Percentiles rank a stretch among this genome's conserved stretches.
These are phyloP conservation scores for Lampris megalopsis DNA, from an alignment of 2,113 vertebrate genomes.

Conservation along the genomic window DNA sequence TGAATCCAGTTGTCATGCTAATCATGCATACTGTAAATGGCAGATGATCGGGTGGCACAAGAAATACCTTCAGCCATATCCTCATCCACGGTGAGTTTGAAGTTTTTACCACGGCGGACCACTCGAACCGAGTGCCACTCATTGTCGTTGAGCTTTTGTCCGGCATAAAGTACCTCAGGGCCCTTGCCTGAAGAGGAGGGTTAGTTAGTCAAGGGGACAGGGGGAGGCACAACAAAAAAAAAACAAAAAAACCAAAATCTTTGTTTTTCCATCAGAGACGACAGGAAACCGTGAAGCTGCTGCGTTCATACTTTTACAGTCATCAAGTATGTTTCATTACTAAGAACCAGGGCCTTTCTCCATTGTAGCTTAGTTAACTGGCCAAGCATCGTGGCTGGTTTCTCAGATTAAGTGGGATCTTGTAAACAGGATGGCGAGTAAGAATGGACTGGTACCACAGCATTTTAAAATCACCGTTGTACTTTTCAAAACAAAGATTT, in stretches of 20 bases:
- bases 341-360: too few species aligned
- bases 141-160: slow-evolving; percentile 97
- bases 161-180: slow-evolving; percentile 95
- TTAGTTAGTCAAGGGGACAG: slow-evolving; percentile 68
- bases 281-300: too few species aligned
- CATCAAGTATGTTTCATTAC: neutral
- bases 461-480: too few species aligned
- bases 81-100: slow-evolving; percentile 94
- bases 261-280: slow-evolving; percentile 19
- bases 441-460: too few species aligned
- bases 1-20: neutral
- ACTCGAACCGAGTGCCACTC: slow-evolving; percentile 97
- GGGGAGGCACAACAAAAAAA: slow-evolving; percentile 48
- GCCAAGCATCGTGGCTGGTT: too few species aligned
- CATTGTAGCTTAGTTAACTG: neutral
- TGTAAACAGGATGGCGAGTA: neutral
- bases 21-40: neutral
- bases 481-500: slow-evolving; percentile 55
- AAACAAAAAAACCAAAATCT: slow-evolving; percentile 45
- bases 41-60: neutral
- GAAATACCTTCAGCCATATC: slow-evolving; percentile 93
- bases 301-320: neutral
- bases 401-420: neutral
- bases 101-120: slow-evolving; percentile 91
- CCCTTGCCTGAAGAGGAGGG: slow-evolving; percentile 92